These are phyloP conservation scores for Notarius lentiginosus DNA, from an alignment of 2,113 vertebrate genomes.

Conservation along the genomic window DNA sequence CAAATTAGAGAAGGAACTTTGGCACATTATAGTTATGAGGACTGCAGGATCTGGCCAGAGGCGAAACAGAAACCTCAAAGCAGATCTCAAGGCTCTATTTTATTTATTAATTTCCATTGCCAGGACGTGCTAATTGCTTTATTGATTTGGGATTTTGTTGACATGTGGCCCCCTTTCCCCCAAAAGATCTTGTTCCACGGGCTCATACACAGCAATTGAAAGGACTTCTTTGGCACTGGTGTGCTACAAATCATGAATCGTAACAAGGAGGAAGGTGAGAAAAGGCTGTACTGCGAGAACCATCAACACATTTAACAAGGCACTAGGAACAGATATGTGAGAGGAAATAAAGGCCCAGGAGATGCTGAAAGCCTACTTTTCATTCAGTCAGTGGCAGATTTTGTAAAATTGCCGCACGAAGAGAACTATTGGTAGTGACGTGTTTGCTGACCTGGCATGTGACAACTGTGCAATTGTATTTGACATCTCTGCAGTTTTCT, in stretches of 20 bases:
- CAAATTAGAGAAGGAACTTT: not conserved
- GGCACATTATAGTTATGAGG: not conserved
- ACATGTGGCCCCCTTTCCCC: slow-evolving; percentile 29
- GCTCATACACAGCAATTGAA: slow-evolving; percentile 22
- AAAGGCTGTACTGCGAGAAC: slow-evolving; percentile 49
- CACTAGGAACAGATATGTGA: slow-evolving; percentile 32
- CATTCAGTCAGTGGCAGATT: slow-evolving; percentile 12
- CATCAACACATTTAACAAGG: slow-evolving; percentile 33
- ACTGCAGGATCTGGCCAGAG: slow-evolving; percentile 39
- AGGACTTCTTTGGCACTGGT: slow-evolving; percentile 29
- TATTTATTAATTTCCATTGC: slow-evolving; percentile 60
- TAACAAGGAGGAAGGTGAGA: slow-evolving; percentile 46
- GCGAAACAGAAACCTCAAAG: slow-evolving; percentile 50
- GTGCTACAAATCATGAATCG: slow-evolving; percentile 47
- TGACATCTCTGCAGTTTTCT: not conserved
- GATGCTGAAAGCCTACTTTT: slow-evolving; percentile 52
- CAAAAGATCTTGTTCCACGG: slow-evolving; percentile 40
- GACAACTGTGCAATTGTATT: not conserved
- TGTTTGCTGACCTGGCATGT: not conserved
- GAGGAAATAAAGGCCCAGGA: slow-evolving; percentile 22
- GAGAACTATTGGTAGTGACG: not conserved
- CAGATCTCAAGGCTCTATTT: slow-evolving; percentile 55
- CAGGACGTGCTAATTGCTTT: slow-evolving; percentile 72
- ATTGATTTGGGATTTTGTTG: slow-evolving; percentile 70
- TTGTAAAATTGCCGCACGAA: slow-evolving; percentile 9